A percentile compares a stretch with the other conserved stretches of the same genome.
Conservation (phyloP, 2,797 vertebrate genomes). For the Phoeniculus purpureus region DNA sequence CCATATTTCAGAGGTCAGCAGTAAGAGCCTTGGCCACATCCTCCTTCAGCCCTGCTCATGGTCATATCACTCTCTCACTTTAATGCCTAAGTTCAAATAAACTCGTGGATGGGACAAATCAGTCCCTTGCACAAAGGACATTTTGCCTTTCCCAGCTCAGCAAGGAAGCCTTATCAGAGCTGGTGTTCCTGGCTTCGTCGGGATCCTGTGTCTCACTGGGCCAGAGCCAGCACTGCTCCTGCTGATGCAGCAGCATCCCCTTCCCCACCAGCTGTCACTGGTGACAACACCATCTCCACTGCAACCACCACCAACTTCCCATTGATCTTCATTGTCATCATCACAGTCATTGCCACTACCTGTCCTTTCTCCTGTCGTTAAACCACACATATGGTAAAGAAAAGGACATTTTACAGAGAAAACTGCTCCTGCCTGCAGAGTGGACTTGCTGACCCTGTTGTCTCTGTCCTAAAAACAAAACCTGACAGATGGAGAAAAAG, state of each 20-base stretch:
- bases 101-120: not conserved
- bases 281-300: not conserved
- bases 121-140: not conserved
- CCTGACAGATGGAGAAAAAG: not conserved
- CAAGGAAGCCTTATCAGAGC: not conserved
- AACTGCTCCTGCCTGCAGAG: too few species aligned
- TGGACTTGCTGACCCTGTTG: not conserved
- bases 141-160: not conserved
- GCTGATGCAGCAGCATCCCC: not conserved
- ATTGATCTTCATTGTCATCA: not conserved
- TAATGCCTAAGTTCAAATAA: not conserved
- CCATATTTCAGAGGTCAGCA: not conserved
- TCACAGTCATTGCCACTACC: rapidly evolving
- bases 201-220: not conserved
- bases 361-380: not conserved
- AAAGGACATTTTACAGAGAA: not conserved
- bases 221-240: not conserved
- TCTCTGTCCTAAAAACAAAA: not conserved
- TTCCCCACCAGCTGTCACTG: not conserved
- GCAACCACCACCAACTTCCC: rapidly evolving
- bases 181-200: not conserved
- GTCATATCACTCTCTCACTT: not conserved
- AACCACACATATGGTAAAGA: not conserved
- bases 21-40: not conserved
- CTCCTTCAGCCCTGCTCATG: not conserved